Evolutionary conservation across 2,888 invertebrate genomes (phyloP), one percentile per base, ranked within the genome.

Genomic region (Tuberolachnus salignus): DNA sequence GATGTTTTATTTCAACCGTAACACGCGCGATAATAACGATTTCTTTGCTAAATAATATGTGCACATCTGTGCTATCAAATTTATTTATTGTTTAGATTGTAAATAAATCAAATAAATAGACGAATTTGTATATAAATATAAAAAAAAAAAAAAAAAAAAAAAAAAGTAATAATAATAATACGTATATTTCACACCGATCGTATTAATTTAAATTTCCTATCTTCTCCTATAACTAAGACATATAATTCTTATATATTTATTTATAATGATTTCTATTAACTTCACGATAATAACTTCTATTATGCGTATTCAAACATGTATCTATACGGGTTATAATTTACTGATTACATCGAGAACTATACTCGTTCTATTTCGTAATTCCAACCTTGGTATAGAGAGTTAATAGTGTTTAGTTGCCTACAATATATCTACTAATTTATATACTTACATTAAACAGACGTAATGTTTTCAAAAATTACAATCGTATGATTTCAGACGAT

Each of bases 291-390:
- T 42, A 44, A 55, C 55, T 70, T 55, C 19, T 55, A 70, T 16
- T 70, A 14, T 21, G 19, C 4, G 16, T 42, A 21, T 21, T 23
- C 23, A 14, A 57, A 16, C 21, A 44, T 57, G 23, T 57, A 71
- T n/a, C 16, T 1, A 46, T 46, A 26, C 46, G n/a, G 1, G 0
- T 19, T 0, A 11, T 34, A 34, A 34, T 34, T 34, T 3, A 34
- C 34, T 6, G 6, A 34, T 34, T 34, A 34, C 34, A 34, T 46
- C 14, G 26, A 59, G 8, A n/a, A 70, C 21, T 70, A 44, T 44
- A 53, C 16, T 21, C 57, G 23, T 71, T n/a, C 71, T 42, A 71
- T 71, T 57, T 71, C 53, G 8, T 59, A 71, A 57, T 71, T 71
- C 57, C 71, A 71, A 57, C 57, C 70, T 70, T 57, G 70, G n/a